A percentile compares a stretch with the other conserved stretches of the same genome.
Conservation (phyloP, 2,797 vertebrate species). For the Cossypha polioptera region DNA sequence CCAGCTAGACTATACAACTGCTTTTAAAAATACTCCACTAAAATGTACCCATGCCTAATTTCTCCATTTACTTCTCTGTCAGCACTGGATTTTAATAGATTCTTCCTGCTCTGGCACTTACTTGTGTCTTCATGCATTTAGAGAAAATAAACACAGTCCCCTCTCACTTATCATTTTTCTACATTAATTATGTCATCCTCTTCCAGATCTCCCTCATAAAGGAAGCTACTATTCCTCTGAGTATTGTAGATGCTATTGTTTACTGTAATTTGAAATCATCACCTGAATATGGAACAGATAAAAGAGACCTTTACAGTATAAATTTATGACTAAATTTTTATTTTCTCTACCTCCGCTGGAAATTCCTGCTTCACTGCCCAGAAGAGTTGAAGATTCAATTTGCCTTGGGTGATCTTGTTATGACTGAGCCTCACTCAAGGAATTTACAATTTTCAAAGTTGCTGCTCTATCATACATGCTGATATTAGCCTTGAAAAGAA, state of each 20-base stretch:
- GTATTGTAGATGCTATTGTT: not conserved
- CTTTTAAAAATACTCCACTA: not conserved
- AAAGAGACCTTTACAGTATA: not conserved
- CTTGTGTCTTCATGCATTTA: not conserved
- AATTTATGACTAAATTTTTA: not conserved
- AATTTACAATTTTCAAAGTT: not conserved
- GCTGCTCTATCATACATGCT: not conserved
- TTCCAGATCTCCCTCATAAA: not conserved
- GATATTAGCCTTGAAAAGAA: not conserved
- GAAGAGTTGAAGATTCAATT: not conserved
- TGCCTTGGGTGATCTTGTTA: not conserved
- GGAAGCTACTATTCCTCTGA: not conserved
- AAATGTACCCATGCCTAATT: not conserved
- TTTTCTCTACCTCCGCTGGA: not conserved
- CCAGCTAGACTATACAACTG: not conserved
- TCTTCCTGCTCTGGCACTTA: not conserved
- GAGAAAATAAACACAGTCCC: not conserved
- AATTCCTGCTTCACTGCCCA: not conserved
- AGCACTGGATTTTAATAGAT: not conserved
- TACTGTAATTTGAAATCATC: not conserved
- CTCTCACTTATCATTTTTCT: not conserved
- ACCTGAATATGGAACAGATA: not conserved
- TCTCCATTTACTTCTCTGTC: not conserved
- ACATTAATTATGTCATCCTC: not conserved
- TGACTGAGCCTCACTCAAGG: not conserved